Base-by-base conservation (phyloP, 2,888 invertebrate species). In the Pyrocoelia pectoralis region DNA sequence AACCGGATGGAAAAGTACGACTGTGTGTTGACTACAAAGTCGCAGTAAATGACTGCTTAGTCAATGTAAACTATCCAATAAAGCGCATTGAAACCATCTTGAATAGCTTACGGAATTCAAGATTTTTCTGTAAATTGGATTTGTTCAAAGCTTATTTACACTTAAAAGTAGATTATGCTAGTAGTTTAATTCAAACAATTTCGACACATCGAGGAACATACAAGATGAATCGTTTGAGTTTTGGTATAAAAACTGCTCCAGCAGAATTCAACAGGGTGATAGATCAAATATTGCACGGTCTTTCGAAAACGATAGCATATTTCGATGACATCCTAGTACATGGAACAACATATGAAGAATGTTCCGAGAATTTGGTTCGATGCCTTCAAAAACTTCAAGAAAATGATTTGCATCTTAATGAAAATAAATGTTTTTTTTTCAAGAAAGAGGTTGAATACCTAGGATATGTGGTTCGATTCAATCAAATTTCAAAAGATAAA, bases 111-210 rank as follows among this genome's bases (percentile, higher is more conserved):
- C 24, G 50, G 75, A 73, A n/a, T n/a, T n/a, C n/a, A n/a, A n/a
- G n/a, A n/a, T n/a, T n/a, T n/a, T n/a, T n/a, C n/a, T n/a, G n/a
- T 57, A 51, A 61, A 51, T 54, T 75, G 5, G 72, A 76, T 56
- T 40, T 76, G 4, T 72, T 61, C 50, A 74, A 75, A 59, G 72
- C 73, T 24, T 73, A 73, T 65, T 56, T 72, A 33, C 69, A 71
- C 60, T n/a, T 69, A 33, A 48, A 29, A 55, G 69, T 73, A 15
- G 67, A 69, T 51, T 63, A 72, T 40, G 28, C 58, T n/a, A n/a
- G n/a, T n/a, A n/a, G n/a, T n/a, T n/a, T n/a, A n/a, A n/a, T n/a
- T n/a, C n/a, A n/a, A n/a, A n/a, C n/a, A n/a, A n/a, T n/a, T n/a
- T n/a, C n/a, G n/a, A n/a, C n/a, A n/a, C n/a, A n/a, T n/a, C n/a